Evolutionary conservation across 2,797 vertebrate species (phyloP).

Genomic region (Tauraco hartlaubi): DNA sequence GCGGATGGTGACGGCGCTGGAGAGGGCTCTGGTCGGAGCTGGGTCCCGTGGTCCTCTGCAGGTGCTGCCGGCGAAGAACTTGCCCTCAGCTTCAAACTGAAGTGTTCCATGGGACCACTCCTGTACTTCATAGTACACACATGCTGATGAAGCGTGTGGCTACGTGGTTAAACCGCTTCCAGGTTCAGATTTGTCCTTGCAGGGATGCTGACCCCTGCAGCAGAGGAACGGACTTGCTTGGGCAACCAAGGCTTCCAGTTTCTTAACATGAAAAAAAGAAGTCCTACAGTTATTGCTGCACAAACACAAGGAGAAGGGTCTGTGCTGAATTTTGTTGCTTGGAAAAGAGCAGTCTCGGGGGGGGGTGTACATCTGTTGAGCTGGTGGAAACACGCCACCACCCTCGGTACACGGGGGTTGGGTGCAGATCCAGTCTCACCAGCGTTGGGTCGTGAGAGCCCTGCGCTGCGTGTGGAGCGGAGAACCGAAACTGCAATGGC

Average conservation of each 20-base stretch:
- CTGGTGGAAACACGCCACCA: not conserved
- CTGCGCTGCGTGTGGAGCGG: no score
- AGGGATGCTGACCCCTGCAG: not conserved
- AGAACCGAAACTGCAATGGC: no score
- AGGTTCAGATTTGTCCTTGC: no score
- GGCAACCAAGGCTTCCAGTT: slow-evolving; percentile 2
- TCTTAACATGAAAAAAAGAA: not conserved
- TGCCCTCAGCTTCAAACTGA: not conserved
- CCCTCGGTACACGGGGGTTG: not conserved
- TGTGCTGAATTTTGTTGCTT: not conserved
- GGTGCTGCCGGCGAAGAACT: not conserved
- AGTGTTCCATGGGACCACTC: not conserved
- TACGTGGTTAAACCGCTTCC: no score
- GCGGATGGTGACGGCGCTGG: not conserved
- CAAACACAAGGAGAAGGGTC: not conserved
- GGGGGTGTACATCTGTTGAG: not conserved
- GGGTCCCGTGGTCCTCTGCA: not conserved
- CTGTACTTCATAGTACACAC: not conserved
- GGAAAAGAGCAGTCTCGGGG: not conserved
- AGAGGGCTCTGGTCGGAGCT: accelerated
- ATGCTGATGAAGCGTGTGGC: no score
- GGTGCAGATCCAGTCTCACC: not conserved
- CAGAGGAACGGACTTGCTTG: not conserved
- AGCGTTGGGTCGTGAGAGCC: not conserved
- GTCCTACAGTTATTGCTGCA: accelerated